These are phyloP conservation scores for Neosilurus mollespiculum DNA, from an alignment of 2,797 vertebrate genomes.

Conservation along the genomic window DNA sequence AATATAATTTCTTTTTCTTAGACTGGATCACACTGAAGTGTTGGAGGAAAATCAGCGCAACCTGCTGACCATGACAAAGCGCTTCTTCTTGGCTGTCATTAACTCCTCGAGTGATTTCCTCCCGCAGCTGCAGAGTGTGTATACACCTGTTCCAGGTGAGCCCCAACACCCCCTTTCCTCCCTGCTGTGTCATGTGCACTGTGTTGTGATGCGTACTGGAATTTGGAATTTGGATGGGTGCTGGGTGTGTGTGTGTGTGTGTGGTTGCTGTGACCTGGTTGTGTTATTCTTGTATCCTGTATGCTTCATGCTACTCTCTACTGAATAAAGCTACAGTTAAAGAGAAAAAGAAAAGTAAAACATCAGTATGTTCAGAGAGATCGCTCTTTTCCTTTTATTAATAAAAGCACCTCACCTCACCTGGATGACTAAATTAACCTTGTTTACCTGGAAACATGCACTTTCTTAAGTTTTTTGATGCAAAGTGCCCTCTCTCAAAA, in stretches of 20 bases:
- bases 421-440: constrained; percentile 36
- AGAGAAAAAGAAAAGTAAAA: constrained; percentile 99
- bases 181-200: constrained; percentile 36
- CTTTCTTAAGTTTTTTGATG: not conserved
- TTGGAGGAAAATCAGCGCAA: constrained; percentile 93
- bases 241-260: not conserved
- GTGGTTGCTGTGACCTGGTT: constrained; percentile 88
- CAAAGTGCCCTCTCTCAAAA: not conserved
- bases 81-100: constrained; percentile 95
- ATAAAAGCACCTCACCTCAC: not conserved
- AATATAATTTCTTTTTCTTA: constrained; percentile 62
- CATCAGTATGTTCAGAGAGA: constrained; percentile 90
- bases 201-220: constrained; percentile 79
- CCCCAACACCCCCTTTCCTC: not conserved
- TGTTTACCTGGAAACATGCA: not conserved
- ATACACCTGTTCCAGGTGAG: constrained; percentile 97
- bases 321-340: constrained; percentile 99
- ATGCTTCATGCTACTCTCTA: constrained; percentile 99
- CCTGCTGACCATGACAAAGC: constrained; percentile 93
- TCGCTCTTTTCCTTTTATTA: constrained; percentile 58
- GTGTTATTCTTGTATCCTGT: constrained; percentile 97
- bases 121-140: constrained; percentile 94
- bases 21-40: constrained; percentile 87
- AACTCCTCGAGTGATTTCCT: constrained; percentile 93
- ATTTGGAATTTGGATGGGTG: not conserved